Conservation (phyloP, 2,113 vertebrate species). For the Oreochromis aureus region DNA sequence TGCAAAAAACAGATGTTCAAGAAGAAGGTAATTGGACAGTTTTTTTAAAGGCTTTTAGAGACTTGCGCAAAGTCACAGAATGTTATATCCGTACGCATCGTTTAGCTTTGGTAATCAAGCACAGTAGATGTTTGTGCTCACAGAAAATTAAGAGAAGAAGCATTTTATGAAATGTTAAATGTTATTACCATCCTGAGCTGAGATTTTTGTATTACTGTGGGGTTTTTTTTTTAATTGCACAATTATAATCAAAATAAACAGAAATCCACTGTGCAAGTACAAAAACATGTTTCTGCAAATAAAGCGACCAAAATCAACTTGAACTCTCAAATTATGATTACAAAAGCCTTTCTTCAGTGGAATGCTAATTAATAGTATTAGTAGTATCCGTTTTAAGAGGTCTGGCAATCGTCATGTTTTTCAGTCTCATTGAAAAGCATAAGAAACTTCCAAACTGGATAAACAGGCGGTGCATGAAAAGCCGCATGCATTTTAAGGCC, state of each 20-base stretch:
- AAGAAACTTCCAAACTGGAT: constrained; percentile 3
- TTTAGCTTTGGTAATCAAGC: background rate
- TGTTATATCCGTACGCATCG: background rate
- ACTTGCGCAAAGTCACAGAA: background rate
- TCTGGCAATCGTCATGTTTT: background rate
- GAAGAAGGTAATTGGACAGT: background rate
- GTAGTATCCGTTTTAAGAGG: constrained; percentile 4
- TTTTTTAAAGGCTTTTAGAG: background rate
- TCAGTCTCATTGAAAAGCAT: background rate
- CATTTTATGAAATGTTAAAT: background rate
- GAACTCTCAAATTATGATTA: background rate
- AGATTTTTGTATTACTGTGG: background rate
- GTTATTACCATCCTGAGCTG: background rate
- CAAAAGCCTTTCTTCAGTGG: background rate
- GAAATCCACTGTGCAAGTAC: background rate
- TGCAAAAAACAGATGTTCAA: background rate
- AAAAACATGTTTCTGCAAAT: background rate
- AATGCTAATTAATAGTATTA: constrained; percentile 12
- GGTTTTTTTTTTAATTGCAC: background rate
- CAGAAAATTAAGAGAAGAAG: background rate
- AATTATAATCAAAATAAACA: constrained; percentile 1
- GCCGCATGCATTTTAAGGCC: background rate
- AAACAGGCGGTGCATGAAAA: constrained; percentile 1
- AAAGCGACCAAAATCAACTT: background rate
- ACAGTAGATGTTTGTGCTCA: background rate